A percentile compares a stretch with the other conserved stretches of the same genome.
phyloP scores from a whole-genome alignment of 2,113 vertebrate genomes.

The Hypanus sabinus region DNA sequence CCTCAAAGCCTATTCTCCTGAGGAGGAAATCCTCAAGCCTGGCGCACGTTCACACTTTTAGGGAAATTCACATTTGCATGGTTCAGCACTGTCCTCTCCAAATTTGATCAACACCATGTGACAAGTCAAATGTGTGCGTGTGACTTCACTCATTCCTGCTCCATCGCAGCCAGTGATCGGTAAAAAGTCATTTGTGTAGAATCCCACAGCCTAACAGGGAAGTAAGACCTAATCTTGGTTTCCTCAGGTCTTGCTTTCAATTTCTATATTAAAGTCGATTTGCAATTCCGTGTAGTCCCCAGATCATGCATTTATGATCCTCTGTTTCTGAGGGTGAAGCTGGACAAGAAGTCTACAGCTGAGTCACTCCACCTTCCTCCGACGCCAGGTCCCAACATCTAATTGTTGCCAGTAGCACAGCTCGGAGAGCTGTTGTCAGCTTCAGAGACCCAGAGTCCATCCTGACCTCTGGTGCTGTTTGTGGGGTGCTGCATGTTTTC shows the following conservation, averaged over 20 bases:
- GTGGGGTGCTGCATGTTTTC: too few species aligned
- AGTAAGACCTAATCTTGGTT: neutral
- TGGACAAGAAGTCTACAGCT: neutral
- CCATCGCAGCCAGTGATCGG: neutral
- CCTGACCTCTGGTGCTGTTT: too few species aligned
- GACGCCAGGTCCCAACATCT: neutral
- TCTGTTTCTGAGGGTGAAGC: neutral
- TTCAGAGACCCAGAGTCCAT: too few species aligned
- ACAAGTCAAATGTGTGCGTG: neutral
- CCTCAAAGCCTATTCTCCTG: too few species aligned
- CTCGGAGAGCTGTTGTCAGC: too few species aligned
- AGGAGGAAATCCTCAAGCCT: too few species aligned
- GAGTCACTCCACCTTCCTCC: neutral
- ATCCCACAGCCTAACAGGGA: neutral
- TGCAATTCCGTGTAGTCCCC: neutral
- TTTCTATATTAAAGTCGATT: neutral
- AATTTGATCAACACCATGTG: neutral
- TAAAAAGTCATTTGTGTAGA: neutral
- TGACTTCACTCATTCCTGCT: neutral
- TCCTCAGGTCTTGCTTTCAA: neutral
- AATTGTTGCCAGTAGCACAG: neutral
- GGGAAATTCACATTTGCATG: too few species aligned
- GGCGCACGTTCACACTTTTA: neutral
- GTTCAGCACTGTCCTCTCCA: neutral
- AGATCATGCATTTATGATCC: neutral